Conservation (phyloP, 2,888 invertebrate species). For the Augochlorella aurata region DNA sequence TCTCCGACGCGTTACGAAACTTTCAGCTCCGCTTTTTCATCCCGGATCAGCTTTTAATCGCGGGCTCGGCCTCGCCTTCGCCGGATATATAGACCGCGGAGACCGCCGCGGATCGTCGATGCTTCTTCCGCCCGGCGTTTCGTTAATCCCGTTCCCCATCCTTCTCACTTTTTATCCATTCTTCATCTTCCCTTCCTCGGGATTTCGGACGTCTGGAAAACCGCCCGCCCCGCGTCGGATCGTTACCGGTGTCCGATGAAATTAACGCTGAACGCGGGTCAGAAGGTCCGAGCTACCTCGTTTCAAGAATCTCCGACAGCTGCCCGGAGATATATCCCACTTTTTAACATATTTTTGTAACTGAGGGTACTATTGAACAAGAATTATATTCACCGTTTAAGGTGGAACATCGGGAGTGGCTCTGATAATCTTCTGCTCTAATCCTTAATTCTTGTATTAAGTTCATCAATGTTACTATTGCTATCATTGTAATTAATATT, state of each 20-base stretch:
- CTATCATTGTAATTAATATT: too few relatives aligned
- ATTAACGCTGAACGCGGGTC: not conserved
- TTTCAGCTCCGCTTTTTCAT: conserved; percentile 74
- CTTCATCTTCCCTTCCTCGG: conserved; percentile 26
- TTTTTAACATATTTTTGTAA: too few relatives aligned
- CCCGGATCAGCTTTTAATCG: conserved; percentile 79
- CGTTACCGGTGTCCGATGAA: conserved; percentile 21
- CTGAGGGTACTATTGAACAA: too few relatives aligned
- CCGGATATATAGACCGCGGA: conserved; percentile 43
- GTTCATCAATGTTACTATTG: too few relatives aligned
- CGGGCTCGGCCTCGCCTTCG: conserved; percentile 47
- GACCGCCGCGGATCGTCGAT: conserved; percentile 24
- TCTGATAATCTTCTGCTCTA: too few relatives aligned
- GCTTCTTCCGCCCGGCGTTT: conserved; percentile 30
- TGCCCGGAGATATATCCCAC: not conserved
- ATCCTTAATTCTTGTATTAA: too few relatives aligned
- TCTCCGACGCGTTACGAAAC: conserved; percentile 69
- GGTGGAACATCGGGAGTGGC: too few relatives aligned
- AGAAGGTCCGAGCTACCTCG: not conserved
- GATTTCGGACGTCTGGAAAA: conserved; percentile 12
- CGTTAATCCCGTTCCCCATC: conserved; percentile 39
- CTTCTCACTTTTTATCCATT: conserved; percentile 29
- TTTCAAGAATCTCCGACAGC: not conserved
- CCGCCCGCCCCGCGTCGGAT: not conserved
- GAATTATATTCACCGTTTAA: too few relatives aligned